Conservation (phyloP, 1,140 invertebrate genomes). For the Scaptomyza graminum region DNA sequence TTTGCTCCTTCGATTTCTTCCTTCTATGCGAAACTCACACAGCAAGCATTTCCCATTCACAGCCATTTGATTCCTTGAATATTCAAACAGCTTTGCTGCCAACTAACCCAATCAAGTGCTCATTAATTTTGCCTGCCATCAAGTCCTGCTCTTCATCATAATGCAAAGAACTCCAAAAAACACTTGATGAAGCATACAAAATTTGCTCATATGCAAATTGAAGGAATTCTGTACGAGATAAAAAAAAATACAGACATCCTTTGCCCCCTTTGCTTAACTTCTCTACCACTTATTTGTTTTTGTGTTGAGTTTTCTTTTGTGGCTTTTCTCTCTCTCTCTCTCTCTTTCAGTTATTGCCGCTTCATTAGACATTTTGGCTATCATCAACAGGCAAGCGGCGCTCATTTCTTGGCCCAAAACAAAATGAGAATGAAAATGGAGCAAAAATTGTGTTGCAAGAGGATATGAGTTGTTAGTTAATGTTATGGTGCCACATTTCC, state of each 20-base stretch:
- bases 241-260: neutral
- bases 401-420: neutral
- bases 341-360: constrained; percentile 53
- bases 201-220: constrained; percentile 54
- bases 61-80: constrained; percentile 37
- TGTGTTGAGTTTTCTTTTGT: constrained; percentile 24
- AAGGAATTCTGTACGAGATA: neutral
- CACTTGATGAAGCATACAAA: constrained; percentile 43
- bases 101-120: constrained; percentile 54
- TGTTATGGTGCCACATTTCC: constrained; percentile 67
- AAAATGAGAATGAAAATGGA: constrained; percentile 20
- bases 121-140: constrained; percentile 47
- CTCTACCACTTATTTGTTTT: neutral
- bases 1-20: neutral
- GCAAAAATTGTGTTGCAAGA: constrained; percentile 55
- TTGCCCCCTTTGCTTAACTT: neutral
- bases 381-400: constrained; percentile 75
- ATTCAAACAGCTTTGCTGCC: constrained; percentile 44
- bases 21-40: neutral
- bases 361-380: constrained; percentile 68
- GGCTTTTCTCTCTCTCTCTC: constrained; percentile 8
- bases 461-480: constrained; percentile 81
- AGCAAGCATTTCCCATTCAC: neutral
- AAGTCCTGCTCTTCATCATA: constrained; percentile 17
- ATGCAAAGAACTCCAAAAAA: constrained; percentile 14